Base-by-base conservation (phyloP, 2,113 vertebrate species). In the Maccullochella peelii region DNA sequence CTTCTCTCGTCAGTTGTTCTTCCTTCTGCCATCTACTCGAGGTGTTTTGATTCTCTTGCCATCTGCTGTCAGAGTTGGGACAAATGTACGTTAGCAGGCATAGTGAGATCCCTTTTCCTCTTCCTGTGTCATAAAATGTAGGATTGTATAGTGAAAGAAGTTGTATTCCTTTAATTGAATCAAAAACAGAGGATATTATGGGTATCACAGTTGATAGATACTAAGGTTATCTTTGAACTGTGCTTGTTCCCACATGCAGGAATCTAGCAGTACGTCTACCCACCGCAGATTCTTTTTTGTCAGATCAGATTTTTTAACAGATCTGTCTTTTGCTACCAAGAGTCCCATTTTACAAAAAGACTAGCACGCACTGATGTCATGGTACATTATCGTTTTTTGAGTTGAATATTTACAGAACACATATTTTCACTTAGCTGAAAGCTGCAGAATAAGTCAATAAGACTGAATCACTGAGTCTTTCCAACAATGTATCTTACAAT, bases 21-120 rank as follows among this genome's bases (percentile, higher is more conserved):
- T 86, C 68, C 70, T 77, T 44, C 84, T 80, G 70, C 59, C 58
- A 55, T 72, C 42, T 80, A 82, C 84, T 75, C 3, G 23, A 80
- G 40, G 65, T 77, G 65, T 78, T 86, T 85, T 77, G 55, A 84
- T 75, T 76, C 83, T 76, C 57, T 77, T 50, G 67, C 84, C 89
- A 87, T 89, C 80, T 89, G 88, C 75, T 79, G 77, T 47, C 38
- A 71, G 16, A 55, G 27, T 14, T 20, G 5, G 38, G 25, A 42
- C 49, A 57, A 67, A 73, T 66, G 42, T 70, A 21, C 11, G 63
- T 75, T 21, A 66, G 40, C 58, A 11, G 50, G 30, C 59, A 30
- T 25, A 49, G 8, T 27, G 20, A 49, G 14, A 23, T 21, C 18
- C 42, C 25, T 21, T 38, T 83, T 50, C 52, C 27, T 42, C 25